Base-by-base conservation (phyloP, 2,797 vertebrate species). In the Steatocranus sp. region DNA sequence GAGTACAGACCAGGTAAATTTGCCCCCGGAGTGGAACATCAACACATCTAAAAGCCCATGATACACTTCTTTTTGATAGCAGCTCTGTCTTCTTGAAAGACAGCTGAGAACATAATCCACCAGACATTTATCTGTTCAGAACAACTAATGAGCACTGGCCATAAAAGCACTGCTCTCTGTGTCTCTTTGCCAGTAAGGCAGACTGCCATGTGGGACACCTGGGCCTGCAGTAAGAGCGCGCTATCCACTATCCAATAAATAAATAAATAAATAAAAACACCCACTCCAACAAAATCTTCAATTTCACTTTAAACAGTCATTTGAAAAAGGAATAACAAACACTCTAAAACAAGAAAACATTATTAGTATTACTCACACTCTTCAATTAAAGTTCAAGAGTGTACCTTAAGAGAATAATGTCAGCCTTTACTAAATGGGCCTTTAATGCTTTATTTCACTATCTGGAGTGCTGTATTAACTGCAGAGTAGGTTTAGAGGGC, bases 1-100 rank as follows among this genome's bases (percentile, higher is more conserved):
- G 84, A 5, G 23, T 75, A 83, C 80, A 88, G 83, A 90, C 85
- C 79, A 81, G 88, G 83, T 86, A 76, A 70, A 88, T 78, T 78
- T 74, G 46, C 63, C 49, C 53, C 48, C 25, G 85, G 80, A 80
- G 81, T 85, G 83, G 85, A 63, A 9, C 82, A 56, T 2, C 54
- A 38, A 41, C 76, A 63, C 25, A 83, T 75, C 80, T 89, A 89
- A 92, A 89, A 91, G 85, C 79, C 63, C 63, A 41, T 66, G 51
- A 79, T 79, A 50, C 80, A 84, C 75, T 81, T 76, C 66, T 46
- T 79, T 70, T 76, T 87, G 88, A 81, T 30, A 82, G 84, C 82
- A 38, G 83, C 63, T 75, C 63, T 18, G 68, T 93, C 86, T 84
- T 84, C 76, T 50, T 82, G 82, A 84, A 84, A 87, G 78, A 50